Percentiles rank a stretch among this genome's conserved stretches.
Evolutionary conservation across 2,797 vertebrate genomes (phyloP).

Genomic region (Chelidonichthys spinosus): DNA sequence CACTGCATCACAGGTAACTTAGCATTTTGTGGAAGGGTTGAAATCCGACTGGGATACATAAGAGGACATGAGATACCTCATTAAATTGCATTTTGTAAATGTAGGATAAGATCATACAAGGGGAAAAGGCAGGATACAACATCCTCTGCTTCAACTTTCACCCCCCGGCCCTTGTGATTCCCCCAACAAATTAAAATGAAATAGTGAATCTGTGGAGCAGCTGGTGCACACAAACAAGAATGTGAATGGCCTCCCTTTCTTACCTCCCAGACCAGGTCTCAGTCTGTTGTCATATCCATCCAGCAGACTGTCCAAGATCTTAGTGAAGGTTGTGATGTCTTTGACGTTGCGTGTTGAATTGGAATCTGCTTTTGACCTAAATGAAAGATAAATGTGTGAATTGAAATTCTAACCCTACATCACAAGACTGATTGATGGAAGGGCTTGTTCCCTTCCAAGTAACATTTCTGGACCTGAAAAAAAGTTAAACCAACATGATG

Average conservation of each 20-base stretch:
- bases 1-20: too few species aligned
- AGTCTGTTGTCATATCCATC: conserved; percentile 95
- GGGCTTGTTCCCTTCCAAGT: not conserved
- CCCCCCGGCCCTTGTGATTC: not conserved
- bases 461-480: too few species aligned
- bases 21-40: too few species aligned
- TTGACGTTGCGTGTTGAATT: conserved; percentile 71
- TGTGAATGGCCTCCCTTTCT: conserved; percentile 1
- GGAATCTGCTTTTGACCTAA: conserved; percentile 70
- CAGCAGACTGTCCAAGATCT: conserved; percentile 91
- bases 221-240: not conserved
- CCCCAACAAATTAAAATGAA: not conserved
- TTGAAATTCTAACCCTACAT: not conserved
- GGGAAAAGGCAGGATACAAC: too few species aligned
- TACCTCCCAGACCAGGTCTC: conserved; percentile 94
- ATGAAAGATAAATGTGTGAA: not conserved
- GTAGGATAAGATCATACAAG: too few species aligned
- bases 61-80: too few species aligned
- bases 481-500: too few species aligned
- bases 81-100: too few species aligned
- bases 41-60: too few species aligned
- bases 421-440: not conserved
- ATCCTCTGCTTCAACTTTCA: not conserved
- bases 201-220: not conserved
- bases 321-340: conserved; percentile 90